Percentiles rank a stretch among this genome's conserved stretches.
Evolutionary conservation across 53 echinoderm and acorn worm species (phyloP).

Genomic region (Antedon mediterranea): DNA sequence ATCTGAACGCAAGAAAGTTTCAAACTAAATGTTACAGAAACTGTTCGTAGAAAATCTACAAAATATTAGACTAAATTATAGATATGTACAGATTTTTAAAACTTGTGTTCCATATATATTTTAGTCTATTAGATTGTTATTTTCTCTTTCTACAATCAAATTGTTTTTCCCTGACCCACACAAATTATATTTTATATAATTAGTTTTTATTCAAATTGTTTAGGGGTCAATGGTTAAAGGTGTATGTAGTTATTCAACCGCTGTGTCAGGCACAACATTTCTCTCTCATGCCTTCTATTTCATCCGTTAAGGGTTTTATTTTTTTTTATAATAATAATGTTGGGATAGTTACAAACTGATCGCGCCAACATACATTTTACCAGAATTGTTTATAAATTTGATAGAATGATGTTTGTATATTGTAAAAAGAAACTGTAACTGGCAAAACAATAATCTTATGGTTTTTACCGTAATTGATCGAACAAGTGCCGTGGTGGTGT

Average conservation of each 20-base stretch:
- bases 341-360: background rate
- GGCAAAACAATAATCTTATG: background rate
- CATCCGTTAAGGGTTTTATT: background rate
- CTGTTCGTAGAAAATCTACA: background rate
- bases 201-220: background rate
- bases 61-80: background rate
- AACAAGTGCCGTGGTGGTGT: no score
- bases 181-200: background rate
- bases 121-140: background rate
- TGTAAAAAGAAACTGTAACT: background rate
- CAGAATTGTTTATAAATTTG: background rate
- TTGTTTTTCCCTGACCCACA: background rate
- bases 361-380: background rate
- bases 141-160: background rate
- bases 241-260: background rate
- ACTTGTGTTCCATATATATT: background rate
- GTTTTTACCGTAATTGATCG: background rate
- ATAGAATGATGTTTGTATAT: background rate
- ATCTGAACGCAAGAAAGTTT: background rate
- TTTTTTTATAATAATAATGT: background rate
- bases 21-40: background rate
- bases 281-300: background rate
- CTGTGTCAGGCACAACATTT: background rate
- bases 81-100: background rate
- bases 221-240: background rate